A percentile compares a stretch with the other conserved stretches of the same genome.
Conservation (phyloP, 2,888 invertebrate species). For the Crossocerus cetratus region DNA sequence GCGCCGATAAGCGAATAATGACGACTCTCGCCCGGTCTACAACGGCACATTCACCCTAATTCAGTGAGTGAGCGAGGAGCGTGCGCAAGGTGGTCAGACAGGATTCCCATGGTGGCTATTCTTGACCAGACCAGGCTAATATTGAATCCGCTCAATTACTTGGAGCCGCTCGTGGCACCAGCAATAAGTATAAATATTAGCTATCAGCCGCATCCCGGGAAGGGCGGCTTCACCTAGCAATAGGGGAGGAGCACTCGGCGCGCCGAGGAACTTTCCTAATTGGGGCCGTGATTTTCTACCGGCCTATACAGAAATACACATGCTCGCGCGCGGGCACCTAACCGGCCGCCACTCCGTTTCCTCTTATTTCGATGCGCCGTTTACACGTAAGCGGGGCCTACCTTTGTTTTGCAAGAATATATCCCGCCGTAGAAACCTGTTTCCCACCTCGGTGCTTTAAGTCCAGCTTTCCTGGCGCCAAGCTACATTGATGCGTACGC, state of each 20-base stretch:
- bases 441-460: conserved; percentile 10
- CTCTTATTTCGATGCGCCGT: conserved; percentile 4
- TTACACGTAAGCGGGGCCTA: background rate
- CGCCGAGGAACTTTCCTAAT: background rate
- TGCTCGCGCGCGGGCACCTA: too few relatives aligned
- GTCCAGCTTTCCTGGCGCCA: conserved; percentile 1
- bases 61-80: conserved; percentile 52
- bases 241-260: background rate
- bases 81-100: conserved; percentile 60
- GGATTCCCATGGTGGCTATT: conserved; percentile 58
- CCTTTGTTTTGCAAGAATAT: conserved; percentile 22
- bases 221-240: background rate
- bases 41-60: conserved; percentile 62
- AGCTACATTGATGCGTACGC: background rate
- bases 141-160: conserved; percentile 58
- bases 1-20: conserved; percentile 37
- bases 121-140: conserved; percentile 63
- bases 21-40: conserved; percentile 28
- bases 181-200: conserved; percentile 52
- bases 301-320: background rate
- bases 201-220: conserved; percentile 7
- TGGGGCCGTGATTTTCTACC: conserved; percentile 1
- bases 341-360: background rate
- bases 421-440: conserved; percentile 19
- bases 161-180: conserved; percentile 40